These are phyloP conservation scores for Hiodon alosoides DNA, from an alignment of 2,113 vertebrate species.

Conservation along the genomic window DNA sequence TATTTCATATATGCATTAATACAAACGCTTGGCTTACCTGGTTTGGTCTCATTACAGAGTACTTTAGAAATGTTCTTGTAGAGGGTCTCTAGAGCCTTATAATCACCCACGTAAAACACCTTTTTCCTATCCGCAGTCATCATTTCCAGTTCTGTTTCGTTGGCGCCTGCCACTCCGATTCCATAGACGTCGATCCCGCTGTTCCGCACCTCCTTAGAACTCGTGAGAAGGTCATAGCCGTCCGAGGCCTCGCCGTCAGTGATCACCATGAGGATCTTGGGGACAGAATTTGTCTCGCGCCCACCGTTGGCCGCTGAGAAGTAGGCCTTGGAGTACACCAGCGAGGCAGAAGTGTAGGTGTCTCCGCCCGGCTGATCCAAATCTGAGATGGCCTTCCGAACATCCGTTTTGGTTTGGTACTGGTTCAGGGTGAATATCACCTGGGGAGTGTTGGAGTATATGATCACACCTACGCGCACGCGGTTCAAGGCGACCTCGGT, in stretches of 20 bases:
- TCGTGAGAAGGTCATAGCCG: slow-evolving; percentile 20
- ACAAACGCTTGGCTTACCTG: slow-evolving; percentile 50
- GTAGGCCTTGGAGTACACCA: slow-evolving; percentile 51
- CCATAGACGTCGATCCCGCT: slow-evolving; percentile 54
- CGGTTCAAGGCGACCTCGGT: slow-evolving; percentile 53
- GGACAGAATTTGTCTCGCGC: slow-evolving; percentile 34
- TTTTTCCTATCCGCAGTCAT: slow-evolving; percentile 47
- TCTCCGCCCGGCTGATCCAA: slow-evolving; percentile 33
- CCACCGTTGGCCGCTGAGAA: slow-evolving; percentile 55
- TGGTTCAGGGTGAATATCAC: slow-evolving; percentile 51
- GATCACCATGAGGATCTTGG: slow-evolving; percentile 67
- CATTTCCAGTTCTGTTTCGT: slow-evolving; percentile 49
- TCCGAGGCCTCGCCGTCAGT: slow-evolving; percentile 65
- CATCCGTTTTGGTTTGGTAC: slow-evolving; percentile 41
- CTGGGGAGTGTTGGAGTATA: slow-evolving; percentile 43
- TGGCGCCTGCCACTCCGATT: slow-evolving; percentile 58
- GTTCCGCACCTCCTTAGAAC: slow-evolving; percentile 39
- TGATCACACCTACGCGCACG: slow-evolving; percentile 62
- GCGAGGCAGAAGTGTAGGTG: slow-evolving; percentile 58
- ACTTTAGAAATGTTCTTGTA: slow-evolving; percentile 51
- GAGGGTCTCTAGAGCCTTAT: slow-evolving; percentile 50
- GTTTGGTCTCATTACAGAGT: slow-evolving; percentile 61
- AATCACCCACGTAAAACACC: slow-evolving; percentile 60
- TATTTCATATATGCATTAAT: too few species aligned
- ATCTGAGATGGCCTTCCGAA: slow-evolving; percentile 47